Evolutionary conservation across 2,888 invertebrate genomes (phyloP), one percentile per base, ranked within the genome.

Genomic region (Allolobophora icterica): DNA sequence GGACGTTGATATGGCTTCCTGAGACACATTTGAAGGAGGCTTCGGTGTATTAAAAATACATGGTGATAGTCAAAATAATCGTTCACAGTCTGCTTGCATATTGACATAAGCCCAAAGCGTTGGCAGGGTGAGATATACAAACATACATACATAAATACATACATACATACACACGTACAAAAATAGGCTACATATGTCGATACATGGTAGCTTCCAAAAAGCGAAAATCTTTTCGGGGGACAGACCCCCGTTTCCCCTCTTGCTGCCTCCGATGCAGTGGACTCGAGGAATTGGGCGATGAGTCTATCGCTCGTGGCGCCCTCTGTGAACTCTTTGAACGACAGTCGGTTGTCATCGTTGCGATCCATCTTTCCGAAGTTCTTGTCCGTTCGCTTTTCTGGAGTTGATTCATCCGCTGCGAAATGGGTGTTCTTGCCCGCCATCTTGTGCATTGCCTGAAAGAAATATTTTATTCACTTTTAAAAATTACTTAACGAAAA

Each of bases 381-480:
- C 87, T 87, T 87, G 21, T 87, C 34, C 34, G 87, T 87, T 87
- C 87, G 33, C n/a, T 87, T 87, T 17, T 87, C 87, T 33, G 87
- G 87, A 34, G 87, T 87, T 13, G 34, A 35, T 24, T 87, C 87
- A 17, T 34, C 38, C 13, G 87, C 8, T 24, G 34, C 13, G 38
- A 24, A 87, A 19, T 38, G 87, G 17, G 15, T 15, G 34, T 38
- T 38, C 35, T 35, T 87, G 35, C 87, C 87, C 2, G 87, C 87
- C 87, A 87, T 87, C 87, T 38, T 87, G 87, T 87, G 34, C 34
- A 87, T 35, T 6, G 87, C 87, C 87, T 87, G 34, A 30, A 34
- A 30, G n/a, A 17, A 87, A n/a, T n/a, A 0, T 71, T 13, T n/a
- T 13, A 17, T 71, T n/a, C 52, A n/a, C n/a, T n/a, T n/a, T n/a